Evolutionary conservation across 2,888 invertebrate genomes (phyloP).

Genomic region (Drosophila glabriapex): DNA sequence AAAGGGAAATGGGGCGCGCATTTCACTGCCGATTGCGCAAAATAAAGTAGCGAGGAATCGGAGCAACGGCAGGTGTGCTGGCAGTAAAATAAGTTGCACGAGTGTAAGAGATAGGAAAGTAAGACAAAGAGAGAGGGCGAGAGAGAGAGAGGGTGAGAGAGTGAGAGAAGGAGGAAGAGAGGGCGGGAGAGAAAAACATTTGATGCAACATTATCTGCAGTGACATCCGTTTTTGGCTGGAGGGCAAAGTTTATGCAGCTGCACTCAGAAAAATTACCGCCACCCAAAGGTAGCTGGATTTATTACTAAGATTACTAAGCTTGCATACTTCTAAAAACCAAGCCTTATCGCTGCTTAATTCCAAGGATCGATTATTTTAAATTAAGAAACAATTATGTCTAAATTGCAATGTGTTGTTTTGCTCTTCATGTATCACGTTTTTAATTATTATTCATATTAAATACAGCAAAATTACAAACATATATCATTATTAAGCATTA

Average conservation of each 20-base stretch:
- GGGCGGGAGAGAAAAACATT: slow-evolving; percentile 46
- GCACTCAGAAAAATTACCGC: not conserved
- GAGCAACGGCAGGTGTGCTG: slow-evolving; percentile 29
- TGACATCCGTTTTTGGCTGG: slow-evolving; percentile 62
- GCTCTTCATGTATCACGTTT: not conserved
- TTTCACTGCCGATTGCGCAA: slow-evolving; percentile 60
- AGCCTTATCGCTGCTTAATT: not conserved
- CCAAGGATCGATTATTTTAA: not conserved
- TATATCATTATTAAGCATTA: no score
- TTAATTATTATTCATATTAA: not conserved
- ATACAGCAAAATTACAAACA: not conserved
- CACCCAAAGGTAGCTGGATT: not conserved
- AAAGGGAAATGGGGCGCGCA: slow-evolving; percentile 14
- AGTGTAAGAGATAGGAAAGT: no score
- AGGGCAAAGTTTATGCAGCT: slow-evolving; percentile 62
- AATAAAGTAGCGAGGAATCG: slow-evolving; percentile 42
- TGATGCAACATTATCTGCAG: slow-evolving; percentile 71
- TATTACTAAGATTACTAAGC: not conserved
- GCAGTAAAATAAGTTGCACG: slow-evolving; percentile 25
- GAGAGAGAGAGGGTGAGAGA: not conserved
- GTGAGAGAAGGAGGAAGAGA: not conserved
- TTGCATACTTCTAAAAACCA: not conserved
- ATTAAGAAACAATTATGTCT: not conserved
- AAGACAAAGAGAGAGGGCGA: not conserved
- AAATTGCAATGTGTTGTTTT: not conserved